These are phyloP conservation scores for Lampropteryx suffumata DNA, from an alignment of 2,888 invertebrate species.

Conservation along the genomic window DNA sequence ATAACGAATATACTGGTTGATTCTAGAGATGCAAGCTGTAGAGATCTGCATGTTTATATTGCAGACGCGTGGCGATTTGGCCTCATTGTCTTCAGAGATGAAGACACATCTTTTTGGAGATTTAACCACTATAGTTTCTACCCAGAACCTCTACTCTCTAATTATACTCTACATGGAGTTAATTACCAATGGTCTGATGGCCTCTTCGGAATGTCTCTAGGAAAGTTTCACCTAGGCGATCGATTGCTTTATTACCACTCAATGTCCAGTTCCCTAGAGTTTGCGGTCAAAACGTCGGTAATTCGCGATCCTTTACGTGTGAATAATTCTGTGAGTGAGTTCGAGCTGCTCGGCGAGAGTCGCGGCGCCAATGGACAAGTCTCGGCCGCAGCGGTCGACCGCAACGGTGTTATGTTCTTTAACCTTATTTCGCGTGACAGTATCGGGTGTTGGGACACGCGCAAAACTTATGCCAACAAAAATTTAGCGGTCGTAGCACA, in stretches of 20 bases:
- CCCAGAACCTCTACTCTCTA: constrained; percentile 88
- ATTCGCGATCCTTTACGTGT: constrained; percentile 84
- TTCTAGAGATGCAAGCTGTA: constrained; percentile 83
- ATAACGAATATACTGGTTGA: constrained; percentile 87
- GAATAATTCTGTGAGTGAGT: constrained; percentile 62
- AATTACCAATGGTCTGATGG: constrained; percentile 93
- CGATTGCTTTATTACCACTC: constrained; percentile 90
- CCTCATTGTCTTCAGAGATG: constrained; percentile 83
- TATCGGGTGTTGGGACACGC: constrained; percentile 92
- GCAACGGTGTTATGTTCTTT: constrained; percentile 90
- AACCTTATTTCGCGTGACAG: constrained; percentile 91
- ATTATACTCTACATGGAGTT: constrained; percentile 88
- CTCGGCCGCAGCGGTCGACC: constrained; percentile 88
- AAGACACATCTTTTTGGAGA: constrained; percentile 84
- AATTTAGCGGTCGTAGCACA: constrained; percentile 86
- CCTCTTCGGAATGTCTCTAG: constrained; percentile 88
- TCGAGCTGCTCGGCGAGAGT: constrained; percentile 71
- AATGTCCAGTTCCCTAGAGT: constrained; percentile 92
- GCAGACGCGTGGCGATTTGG: constrained; percentile 88
- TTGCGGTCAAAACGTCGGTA: constrained; percentile 87
- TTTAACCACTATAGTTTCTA: constrained; percentile 88
- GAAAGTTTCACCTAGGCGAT: constrained; percentile 82
- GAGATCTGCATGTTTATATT: constrained; percentile 85
- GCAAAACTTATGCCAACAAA: constrained; percentile 86
- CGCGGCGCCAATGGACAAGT: constrained; percentile 87